phyloP scores from a whole-genome alignment of 2,797 vertebrate species.

The Lagorchestes hirsutus region DNA sequence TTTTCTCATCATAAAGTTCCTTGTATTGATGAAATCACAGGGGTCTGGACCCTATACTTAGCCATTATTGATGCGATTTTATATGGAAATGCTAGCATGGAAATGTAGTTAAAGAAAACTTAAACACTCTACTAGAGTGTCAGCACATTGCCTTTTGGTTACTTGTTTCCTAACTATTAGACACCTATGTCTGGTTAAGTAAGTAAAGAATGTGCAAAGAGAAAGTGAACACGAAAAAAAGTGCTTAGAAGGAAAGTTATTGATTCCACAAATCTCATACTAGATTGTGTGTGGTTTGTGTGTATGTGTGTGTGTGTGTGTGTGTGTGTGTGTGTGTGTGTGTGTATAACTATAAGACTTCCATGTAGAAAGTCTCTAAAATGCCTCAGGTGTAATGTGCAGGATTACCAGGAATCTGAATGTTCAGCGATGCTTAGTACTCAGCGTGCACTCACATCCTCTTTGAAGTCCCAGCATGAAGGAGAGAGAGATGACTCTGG shows the following conservation, averaged over 20 bases:
- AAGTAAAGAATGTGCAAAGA: background rate
- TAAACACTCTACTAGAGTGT: background rate
- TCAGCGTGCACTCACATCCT: background rate
- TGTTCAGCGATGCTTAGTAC: background rate
- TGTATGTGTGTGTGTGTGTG: background rate
- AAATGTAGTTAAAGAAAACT: background rate
- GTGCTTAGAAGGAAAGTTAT: background rate
- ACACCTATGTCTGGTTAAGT: background rate
- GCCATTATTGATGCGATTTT: background rate
- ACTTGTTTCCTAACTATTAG: background rate
- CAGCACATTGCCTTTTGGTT: background rate
- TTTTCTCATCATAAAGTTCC: background rate
- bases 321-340: background rate
- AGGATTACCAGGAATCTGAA: background rate
- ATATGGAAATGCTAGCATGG: background rate
- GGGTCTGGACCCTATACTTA: background rate
- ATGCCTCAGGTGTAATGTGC: background rate
- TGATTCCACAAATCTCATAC: background rate
- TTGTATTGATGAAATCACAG: background rate
- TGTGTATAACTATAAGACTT: background rate
- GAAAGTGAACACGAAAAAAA: background rate
- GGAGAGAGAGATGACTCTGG: background rate
- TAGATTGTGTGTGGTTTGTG: background rate
- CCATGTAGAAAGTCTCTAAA: background rate
- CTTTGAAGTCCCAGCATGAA: background rate